A percentile compares a stretch with the other conserved stretches of the same genome.
Evolutionary conservation across 2,113 vertebrate genomes (phyloP).

Genomic region (Erpornis zantholeuca): DNA sequence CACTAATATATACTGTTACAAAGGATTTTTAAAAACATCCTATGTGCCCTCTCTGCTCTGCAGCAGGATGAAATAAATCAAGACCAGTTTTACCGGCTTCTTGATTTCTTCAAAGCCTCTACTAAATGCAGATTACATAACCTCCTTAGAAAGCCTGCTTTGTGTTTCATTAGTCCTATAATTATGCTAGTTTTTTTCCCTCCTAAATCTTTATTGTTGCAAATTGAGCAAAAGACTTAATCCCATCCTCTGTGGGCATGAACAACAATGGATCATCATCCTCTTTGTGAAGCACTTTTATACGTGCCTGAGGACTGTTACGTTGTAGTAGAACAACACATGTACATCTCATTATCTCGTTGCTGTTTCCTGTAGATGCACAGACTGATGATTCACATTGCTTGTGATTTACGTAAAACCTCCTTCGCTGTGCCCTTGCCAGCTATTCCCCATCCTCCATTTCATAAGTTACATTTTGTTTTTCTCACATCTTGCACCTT

Average conservation of each 20-base stretch:
- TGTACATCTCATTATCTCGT: neutral
- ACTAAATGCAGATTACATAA: neutral
- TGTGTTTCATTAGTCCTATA: neutral
- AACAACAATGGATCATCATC: neutral
- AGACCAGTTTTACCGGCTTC: neutral
- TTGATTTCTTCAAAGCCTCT: slow-evolving; percentile 16
- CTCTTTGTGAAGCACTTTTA: neutral
- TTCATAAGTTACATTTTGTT: neutral
- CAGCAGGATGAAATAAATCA: neutral
- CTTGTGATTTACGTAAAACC: neutral
- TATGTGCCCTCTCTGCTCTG: neutral
- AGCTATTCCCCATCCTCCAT: neutral
- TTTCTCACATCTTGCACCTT: neutral
- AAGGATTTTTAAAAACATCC: neutral
- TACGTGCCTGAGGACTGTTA: neutral
- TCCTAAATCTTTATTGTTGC: neutral
- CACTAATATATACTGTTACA: neutral
- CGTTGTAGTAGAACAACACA: neutral
- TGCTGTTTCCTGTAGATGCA: neutral
- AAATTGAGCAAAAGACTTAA: slow-evolving; percentile 18
- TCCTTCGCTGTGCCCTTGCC: neutral
- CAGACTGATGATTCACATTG: neutral
- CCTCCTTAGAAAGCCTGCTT: slow-evolving; percentile 8
- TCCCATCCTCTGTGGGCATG: neutral
- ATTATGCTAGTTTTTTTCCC: neutral